Percentiles rank a stretch among this genome's conserved stretches.
phyloP scores from a whole-genome alignment of 1,140 invertebrate species.

The Latrodectus geometricus region DNA sequence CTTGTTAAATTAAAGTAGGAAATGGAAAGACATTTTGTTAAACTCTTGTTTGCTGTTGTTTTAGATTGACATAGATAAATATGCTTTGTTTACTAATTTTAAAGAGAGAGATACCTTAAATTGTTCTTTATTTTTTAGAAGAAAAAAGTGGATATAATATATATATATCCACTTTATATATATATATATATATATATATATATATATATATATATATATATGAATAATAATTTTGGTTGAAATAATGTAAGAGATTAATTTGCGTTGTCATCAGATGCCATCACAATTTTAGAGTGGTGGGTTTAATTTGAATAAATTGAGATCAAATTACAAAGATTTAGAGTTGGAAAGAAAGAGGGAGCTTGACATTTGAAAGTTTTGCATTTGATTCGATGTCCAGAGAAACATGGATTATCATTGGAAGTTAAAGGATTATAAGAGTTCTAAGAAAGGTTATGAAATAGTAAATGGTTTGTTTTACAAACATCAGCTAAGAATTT shows the following conservation, averaged over 20 bases:
- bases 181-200: too few relatives aligned
- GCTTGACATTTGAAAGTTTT: neutral
- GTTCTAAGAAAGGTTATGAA: neutral
- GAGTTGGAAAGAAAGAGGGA: neutral
- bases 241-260: neutral
- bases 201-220: too few relatives aligned
- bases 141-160: too few relatives aligned
- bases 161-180: too few relatives aligned
- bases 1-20: too few relatives aligned
- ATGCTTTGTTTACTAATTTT: slow-evolving; percentile 5
- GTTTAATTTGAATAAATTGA: slow-evolving; percentile 2
- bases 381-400: neutral
- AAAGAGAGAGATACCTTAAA: slow-evolving; percentile 31
- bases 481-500: neutral
- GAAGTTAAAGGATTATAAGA: too few relatives aligned
- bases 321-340: neutral
- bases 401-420: neutral
- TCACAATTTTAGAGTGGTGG: neutral
- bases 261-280: neutral
- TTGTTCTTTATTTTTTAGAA: neutral
- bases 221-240: too few relatives aligned
- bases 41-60: neutral
- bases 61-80: slow-evolving; percentile 1
- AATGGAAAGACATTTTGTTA: too few relatives aligned
- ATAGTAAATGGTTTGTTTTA: neutral